phyloP scores from a whole-genome alignment of 2,888 invertebrate genomes.

The Drosophila meridionalis region DNA sequence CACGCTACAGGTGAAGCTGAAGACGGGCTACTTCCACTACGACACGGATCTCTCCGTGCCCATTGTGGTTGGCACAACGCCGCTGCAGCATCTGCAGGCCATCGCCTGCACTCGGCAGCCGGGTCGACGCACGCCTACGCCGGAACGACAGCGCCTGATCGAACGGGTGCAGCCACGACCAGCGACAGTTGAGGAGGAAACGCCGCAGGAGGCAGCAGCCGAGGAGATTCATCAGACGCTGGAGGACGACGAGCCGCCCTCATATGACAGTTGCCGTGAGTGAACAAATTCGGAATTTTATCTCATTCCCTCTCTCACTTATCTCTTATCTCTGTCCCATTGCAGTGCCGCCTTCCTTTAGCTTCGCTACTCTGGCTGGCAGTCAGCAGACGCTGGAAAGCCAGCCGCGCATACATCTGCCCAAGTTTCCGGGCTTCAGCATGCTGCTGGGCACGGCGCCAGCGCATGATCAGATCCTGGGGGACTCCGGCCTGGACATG shows the following conservation, averaged over 20 bases:
- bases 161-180: conserved; percentile 58
- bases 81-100: conserved; percentile 62
- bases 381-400: conserved; percentile 74
- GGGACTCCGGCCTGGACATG: conserved; percentile 74
- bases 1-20: conserved; percentile 76
- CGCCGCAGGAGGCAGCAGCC: conserved; percentile 39
- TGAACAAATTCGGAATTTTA: neutral
- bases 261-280: conserved; percentile 82
- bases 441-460: conserved; percentile 72
- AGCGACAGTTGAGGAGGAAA: conserved; percentile 53
- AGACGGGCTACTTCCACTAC: conserved; percentile 80
- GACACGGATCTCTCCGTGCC: conserved; percentile 79
- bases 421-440: conserved; percentile 78
- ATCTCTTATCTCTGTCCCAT: neutral
- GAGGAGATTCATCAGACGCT: conserved; percentile 57
- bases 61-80: conserved; percentile 78
- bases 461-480: conserved; percentile 50
- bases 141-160: conserved; percentile 70
- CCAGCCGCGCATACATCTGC: conserved; percentile 72
- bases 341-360: conserved; percentile 81
- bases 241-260: conserved; percentile 79
- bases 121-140: conserved; percentile 48
- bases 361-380: conserved; percentile 79
- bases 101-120: conserved; percentile 65
- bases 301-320: too few species aligned